A percentile compares a stretch with the other conserved stretches of the same genome.
Evolutionary conservation across 2,113 vertebrate species (phyloP).

Genomic region (rat (Rattus norvegicus)): DNA sequence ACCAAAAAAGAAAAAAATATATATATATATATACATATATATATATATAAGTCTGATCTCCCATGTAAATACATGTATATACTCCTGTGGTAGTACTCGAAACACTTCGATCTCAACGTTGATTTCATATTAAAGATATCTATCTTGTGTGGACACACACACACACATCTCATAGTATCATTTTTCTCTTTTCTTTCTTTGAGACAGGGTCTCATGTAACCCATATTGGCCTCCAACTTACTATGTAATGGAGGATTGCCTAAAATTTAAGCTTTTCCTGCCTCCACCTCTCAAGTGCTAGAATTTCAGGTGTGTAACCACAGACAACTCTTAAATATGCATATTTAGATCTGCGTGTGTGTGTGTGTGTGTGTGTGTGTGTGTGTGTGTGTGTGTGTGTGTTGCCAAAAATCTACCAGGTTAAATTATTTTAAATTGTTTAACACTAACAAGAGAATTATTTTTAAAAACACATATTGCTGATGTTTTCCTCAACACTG

Average conservation of each 20-base stretch:
- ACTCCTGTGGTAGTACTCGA: not conserved
- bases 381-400: not conserved
- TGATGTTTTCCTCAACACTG: not conserved
- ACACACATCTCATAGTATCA: not conserved
- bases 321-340: not conserved
- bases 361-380: not conserved
- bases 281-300: too few relatives aligned
- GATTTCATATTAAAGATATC: not conserved
- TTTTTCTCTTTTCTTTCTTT: not conserved
- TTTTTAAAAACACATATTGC: not conserved
- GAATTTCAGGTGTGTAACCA: not conserved
- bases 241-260: not conserved
- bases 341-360: not conserved
- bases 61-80: too few relatives aligned
- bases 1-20: too few relatives aligned
- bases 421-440: not conserved
- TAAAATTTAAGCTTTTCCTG: not conserved
- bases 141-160: not conserved
- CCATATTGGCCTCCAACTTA: not conserved
- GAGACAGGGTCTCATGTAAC: not conserved
- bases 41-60: too few relatives aligned
- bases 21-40: too few relatives aligned
- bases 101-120: not conserved
- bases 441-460: not conserved
- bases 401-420: not conserved